phyloP scores from a whole-genome alignment of 2,888 invertebrate species.

The Ormia ochracea region DNA sequence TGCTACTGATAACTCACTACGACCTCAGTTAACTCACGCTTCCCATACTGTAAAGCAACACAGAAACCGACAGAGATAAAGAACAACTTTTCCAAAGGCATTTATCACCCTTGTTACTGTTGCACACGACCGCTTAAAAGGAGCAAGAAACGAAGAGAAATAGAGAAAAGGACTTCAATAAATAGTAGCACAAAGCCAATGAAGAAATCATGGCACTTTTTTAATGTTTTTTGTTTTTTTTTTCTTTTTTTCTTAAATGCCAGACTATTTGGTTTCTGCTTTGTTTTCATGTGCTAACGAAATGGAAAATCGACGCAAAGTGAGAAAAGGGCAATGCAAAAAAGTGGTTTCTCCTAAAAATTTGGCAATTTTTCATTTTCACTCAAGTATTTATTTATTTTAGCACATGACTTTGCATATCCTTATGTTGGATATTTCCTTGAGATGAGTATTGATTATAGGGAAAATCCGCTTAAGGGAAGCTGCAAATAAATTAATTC shows the following conservation, averaged over 20 bases:
- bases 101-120: constrained; percentile 51
- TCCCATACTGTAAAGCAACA: background rate
- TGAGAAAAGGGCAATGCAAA: background rate
- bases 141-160: background rate
- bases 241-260: background rate
- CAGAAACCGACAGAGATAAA: background rate
- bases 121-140: constrained; percentile 37
- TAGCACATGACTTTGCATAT: background rate
- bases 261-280: constrained; percentile 18
- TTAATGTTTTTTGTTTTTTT: too few relatives aligned
- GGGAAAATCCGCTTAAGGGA: background rate
- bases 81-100: constrained; percentile 33
- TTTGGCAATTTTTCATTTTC: constrained; percentile 25
- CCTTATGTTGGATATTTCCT: background rate
- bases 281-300: background rate
- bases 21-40: too few relatives aligned
- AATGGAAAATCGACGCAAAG: background rate
- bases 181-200: background rate
- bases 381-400: background rate
- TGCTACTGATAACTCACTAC: background rate
- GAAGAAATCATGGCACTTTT: constrained; percentile 20
- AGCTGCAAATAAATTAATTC: too few relatives aligned
- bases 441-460: background rate
- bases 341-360: background rate
- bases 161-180: background rate